phyloP scores from a whole-genome alignment of 2,888 invertebrate genomes.

The Caenorhabditis sp. region DNA sequence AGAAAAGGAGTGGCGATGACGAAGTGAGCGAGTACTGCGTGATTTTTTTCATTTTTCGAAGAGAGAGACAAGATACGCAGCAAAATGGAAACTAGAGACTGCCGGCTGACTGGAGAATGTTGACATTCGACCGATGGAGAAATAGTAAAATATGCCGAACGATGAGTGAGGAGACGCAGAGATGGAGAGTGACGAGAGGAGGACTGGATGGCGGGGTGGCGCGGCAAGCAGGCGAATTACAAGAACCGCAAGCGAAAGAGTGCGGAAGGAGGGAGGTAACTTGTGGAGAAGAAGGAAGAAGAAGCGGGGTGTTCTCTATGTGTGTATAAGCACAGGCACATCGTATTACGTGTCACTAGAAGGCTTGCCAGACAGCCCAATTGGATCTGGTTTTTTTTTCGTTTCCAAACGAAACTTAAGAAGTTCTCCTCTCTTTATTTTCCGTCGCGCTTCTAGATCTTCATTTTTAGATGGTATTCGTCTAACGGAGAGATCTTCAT shows the following conservation, averaged over 20 bases:
- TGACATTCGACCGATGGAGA: conserved; percentile 58
- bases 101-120: conserved; percentile 57
- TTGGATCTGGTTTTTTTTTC: conserved; percentile 63
- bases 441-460: too few relatives aligned
- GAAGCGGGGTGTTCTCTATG: conserved; percentile 50
- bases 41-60: conserved; percentile 22
- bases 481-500: conserved; percentile 27
- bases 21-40: conserved; percentile 31
- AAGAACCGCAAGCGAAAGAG: conserved; percentile 29
- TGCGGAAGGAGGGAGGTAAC: conserved; percentile 13
- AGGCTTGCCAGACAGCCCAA: conserved; percentile 29
- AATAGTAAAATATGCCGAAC: conserved; percentile 47
- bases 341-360: conserved; percentile 41
- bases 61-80: conserved; percentile 29
- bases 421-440: conserved; percentile 16
- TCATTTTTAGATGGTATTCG: conserved; percentile 15
- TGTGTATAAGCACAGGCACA: conserved; percentile 41
- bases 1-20: too few relatives aligned
- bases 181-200: conserved; percentile 17
- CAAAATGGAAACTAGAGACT: conserved; percentile 44
- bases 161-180: conserved; percentile 28
- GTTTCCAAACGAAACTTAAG: conserved; percentile 28
- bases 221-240: conserved; percentile 23
- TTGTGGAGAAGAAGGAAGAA: conserved; percentile 15
- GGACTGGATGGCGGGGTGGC: conserved; percentile 30